Evolutionary conservation across 2,113 vertebrate species (phyloP).

Genomic region (Melospiza georgiana): DNA sequence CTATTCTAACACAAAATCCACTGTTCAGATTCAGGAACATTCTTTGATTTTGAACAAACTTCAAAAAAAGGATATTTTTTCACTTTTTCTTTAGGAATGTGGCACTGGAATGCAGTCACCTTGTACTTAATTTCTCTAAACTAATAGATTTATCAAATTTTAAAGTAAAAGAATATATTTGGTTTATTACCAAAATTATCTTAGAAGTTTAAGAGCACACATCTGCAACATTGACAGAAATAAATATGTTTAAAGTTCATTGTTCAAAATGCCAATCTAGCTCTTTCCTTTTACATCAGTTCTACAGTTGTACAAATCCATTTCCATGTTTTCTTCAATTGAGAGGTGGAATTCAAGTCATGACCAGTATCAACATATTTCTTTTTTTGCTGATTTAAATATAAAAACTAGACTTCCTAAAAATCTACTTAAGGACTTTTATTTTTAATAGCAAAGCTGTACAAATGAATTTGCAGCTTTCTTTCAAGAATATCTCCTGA

Average conservation of each 20-base stretch:
- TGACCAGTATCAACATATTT: neutral
- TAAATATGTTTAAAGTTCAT: neutral
- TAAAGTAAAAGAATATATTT: neutral
- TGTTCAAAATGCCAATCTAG: neutral
- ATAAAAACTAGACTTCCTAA: neutral
- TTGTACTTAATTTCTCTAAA: neutral
- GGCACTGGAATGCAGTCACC: neutral
- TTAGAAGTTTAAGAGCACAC: neutral
- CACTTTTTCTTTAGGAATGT: neutral
- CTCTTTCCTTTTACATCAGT: neutral
- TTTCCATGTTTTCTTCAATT: conserved; percentile 23
- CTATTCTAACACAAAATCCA: neutral
- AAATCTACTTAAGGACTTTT: neutral
- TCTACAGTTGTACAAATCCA: neutral
- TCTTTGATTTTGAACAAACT: neutral
- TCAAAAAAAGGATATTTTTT: neutral
- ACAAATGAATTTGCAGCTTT: neutral
- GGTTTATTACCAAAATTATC: neutral
- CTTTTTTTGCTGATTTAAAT: neutral
- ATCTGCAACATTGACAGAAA: neutral
- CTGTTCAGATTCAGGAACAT: neutral
- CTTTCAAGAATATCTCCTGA: neutral
- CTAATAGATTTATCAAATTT: neutral
- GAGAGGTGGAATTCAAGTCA: conserved; percentile 4
- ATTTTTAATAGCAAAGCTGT: neutral